A percentile compares a stretch with the other conserved stretches of the same genome.
Conservation (phyloP, 2,113 vertebrate genomes). For the Myotis lucifugus region DNA sequence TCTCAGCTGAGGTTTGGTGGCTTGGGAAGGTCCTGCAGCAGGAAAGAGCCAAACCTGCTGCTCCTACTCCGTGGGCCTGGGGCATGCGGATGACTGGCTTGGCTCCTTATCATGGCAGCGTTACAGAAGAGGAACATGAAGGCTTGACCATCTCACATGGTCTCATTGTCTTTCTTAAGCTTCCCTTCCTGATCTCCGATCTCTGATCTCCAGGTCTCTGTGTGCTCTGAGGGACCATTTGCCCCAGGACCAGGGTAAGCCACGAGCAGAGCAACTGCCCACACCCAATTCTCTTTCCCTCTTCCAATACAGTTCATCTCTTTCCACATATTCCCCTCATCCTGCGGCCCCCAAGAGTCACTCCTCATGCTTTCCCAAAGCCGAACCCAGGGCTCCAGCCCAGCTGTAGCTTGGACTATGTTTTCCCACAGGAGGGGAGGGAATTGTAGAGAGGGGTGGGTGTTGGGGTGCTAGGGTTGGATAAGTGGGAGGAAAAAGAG, state of each 20-base stretch:
- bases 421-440: background rate
- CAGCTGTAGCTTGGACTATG: background rate
- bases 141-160: background rate
- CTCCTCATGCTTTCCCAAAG: background rate
- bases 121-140: conserved; percentile 54
- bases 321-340: background rate
- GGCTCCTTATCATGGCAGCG: background rate
- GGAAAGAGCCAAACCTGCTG: accelerated
- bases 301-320: background rate
- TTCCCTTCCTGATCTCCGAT: background rate
- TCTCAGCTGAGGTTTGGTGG: background rate
- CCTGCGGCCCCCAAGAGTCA: background rate
- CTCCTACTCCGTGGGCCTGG: background rate
- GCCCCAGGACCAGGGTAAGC: background rate
- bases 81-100: background rate
- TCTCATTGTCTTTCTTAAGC: conserved; percentile 17
- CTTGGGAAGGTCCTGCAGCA: background rate
- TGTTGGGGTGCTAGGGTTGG: background rate
- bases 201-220: background rate
- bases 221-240: background rate
- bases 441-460: background rate
- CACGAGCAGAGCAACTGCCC: background rate
- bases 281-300: background rate
- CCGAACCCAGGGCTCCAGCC: background rate
- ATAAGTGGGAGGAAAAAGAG: background rate